Conservation (phyloP, 2,888 invertebrate genomes). For the Peribatodes rhomboidaria region DNA sequence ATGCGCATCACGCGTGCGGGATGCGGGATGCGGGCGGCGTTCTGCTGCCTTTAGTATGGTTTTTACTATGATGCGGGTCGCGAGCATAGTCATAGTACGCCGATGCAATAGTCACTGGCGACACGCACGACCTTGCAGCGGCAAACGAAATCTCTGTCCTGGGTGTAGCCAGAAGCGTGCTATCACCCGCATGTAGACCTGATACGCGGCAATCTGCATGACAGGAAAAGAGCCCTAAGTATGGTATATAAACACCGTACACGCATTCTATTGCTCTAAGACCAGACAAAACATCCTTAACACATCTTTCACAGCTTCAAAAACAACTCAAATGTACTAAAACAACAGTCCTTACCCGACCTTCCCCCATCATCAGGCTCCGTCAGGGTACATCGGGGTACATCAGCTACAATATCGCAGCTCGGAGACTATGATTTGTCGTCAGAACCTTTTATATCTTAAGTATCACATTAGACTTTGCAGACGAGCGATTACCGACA, state of each 20-base stretch:
- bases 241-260: not conserved
- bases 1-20: too few species aligned
- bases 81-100: too few species aligned
- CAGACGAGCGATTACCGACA: conserved; percentile 31
- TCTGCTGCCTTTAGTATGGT: too few species aligned
- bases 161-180: too few species aligned
- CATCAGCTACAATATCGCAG: conserved; percentile 33
- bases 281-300: not conserved
- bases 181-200: too few species aligned
- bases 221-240: too few species aligned
- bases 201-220: too few species aligned
- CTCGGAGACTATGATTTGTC: conserved; percentile 43
- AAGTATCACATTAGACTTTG: conserved; percentile 37
- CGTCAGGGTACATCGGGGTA: conserved; percentile 16
- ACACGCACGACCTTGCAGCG: too few species aligned
- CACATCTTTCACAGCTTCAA: not conserved
- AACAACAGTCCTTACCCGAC: conserved; percentile 11
- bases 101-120: too few species aligned
- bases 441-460: conserved; percentile 46
- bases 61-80: too few species aligned
- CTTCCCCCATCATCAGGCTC: conserved; percentile 15
- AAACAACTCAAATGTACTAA: not conserved
- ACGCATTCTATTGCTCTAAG: not conserved
- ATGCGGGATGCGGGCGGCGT: too few species aligned
- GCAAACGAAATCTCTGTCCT: too few species aligned